Evolutionary conservation across 2,113 vertebrate genomes (phyloP).

Genomic region (Sinocyclocheilus anshuiensis): DNA sequence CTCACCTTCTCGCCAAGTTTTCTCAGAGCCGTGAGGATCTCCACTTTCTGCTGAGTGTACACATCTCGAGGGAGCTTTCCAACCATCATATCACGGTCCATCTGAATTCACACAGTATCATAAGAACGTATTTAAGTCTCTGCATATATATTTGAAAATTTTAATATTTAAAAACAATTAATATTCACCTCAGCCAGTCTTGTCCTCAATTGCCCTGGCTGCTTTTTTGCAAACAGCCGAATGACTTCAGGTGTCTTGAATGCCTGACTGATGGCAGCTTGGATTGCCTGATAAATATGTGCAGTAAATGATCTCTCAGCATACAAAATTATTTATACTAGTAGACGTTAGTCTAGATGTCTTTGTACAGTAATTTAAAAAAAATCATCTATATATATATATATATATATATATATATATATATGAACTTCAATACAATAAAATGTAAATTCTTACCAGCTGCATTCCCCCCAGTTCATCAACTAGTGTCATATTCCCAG

Average conservation of each 20-base stretch:
- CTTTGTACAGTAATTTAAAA: background rate
- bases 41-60: conserved; percentile 92
- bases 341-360: background rate
- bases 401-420: too few relatives aligned
- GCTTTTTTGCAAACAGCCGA: conserved; percentile 96
- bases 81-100: conserved; percentile 96
- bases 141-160: background rate
- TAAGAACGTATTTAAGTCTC: background rate
- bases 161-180: background rate
- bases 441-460: conserved; percentile 77
- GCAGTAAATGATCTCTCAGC: background rate
- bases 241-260: conserved; percentile 99
- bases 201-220: conserved; percentile 92
- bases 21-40: conserved; percentile 92
- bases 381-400: too few relatives aligned
- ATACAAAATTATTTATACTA: background rate
- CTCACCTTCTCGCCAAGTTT: conserved; percentile 97
- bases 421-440: background rate
- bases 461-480: conserved; percentile 97
- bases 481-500: conserved; percentile 95
- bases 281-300: conserved; percentile 83
- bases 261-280: conserved; percentile 97
- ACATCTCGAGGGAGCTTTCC: conserved; percentile 85
- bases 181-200: conserved; percentile 87
- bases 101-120: conserved; percentile 72